Conservation (phyloP, 2,888 invertebrate species). For the Desoria tigrina region DNA sequence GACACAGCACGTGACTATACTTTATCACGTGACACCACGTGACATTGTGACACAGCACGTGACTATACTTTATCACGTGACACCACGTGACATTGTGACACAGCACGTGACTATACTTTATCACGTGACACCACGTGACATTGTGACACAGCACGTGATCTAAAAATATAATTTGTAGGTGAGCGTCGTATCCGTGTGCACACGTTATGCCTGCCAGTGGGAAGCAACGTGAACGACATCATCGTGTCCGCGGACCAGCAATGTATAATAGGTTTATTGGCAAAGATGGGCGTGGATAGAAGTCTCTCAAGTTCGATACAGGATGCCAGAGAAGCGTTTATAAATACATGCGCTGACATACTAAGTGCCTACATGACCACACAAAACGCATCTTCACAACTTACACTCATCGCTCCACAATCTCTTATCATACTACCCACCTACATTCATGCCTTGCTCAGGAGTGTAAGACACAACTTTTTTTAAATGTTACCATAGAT, state of each 20-base stretch:
- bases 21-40: no score
- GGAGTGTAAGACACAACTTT: conserved; percentile 68
- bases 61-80: no score
- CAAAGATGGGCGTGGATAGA: conserved; percentile 97
- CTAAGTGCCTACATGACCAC: conserved; percentile 71
- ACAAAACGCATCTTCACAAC: conserved; percentile 60
- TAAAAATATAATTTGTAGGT: conserved; percentile 60
- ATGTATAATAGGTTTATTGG: conserved; percentile 84
- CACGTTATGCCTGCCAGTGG: conserved; percentile 91
- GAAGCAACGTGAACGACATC: conserved; percentile 79
- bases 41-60: no score
- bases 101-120: no score
- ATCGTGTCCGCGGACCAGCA: conserved; percentile 89
- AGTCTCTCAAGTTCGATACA: conserved; percentile 79
- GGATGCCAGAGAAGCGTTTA: conserved; percentile 94
- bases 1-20: no score
- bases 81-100: no score
- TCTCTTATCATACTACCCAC: conserved; percentile 81
- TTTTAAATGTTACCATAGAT: neutral
- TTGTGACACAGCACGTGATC: no score
- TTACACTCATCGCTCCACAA: conserved; percentile 69
- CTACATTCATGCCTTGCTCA: conserved; percentile 83
- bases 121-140: conserved; percentile 54
- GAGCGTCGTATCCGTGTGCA: conserved; percentile 97
- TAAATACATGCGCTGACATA: conserved; percentile 91